Percentiles rank a stretch among this genome's conserved stretches.
Conservation (phyloP, 2,888 invertebrate genomes). For the Zeuzera pyrina region DNA sequence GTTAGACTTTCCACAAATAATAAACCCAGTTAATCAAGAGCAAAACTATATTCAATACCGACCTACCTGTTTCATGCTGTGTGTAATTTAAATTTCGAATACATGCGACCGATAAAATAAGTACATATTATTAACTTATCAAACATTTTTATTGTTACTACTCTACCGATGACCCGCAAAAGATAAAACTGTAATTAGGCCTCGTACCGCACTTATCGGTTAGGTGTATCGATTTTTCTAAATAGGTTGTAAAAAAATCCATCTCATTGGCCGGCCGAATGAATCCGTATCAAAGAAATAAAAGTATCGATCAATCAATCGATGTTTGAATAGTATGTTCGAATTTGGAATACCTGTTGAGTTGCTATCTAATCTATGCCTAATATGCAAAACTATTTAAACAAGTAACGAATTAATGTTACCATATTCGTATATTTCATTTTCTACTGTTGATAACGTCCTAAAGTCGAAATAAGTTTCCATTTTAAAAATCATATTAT, state of each 20-base stretch:
- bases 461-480: too few species aligned
- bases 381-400: not conserved
- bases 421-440: too few species aligned
- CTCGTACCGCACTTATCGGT: conserved; percentile 57
- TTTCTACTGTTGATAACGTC: too few species aligned
- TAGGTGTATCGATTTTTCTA: conserved; percentile 64
- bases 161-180: conserved; percentile 45
- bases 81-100: too few species aligned
- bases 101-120: conserved; percentile 22
- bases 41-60: too few species aligned
- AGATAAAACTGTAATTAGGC: conserved; percentile 68
- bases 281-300: conserved; percentile 58
- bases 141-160: conserved; percentile 54
- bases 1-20: too few species aligned
- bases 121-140: conserved; percentile 61
- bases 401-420: not conserved
- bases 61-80: too few species aligned
- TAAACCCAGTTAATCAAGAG: too few species aligned
- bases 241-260: conserved; percentile 55
- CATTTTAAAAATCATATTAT: conserved; percentile 1
- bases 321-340: conserved; percentile 53
- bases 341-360: conserved; percentile 29
- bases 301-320: conserved; percentile 65
- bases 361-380: conserved; percentile 2
- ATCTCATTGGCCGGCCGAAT: conserved; percentile 46